These are phyloP conservation scores for Amphipoea lucens DNA, from an alignment of 2,888 invertebrate genomes.

Conservation along the genomic window DNA sequence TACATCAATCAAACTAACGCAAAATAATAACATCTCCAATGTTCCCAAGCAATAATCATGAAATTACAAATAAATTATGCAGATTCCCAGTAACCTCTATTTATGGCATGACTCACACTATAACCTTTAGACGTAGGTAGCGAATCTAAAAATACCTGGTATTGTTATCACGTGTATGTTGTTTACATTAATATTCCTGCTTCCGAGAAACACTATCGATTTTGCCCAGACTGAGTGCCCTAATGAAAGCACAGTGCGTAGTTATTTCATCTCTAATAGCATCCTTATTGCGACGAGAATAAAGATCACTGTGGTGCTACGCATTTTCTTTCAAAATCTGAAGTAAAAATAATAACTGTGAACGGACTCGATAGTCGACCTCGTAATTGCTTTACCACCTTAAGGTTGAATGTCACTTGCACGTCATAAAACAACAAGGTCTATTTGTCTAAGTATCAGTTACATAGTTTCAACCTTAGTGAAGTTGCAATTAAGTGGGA, in stretches of 20 bases:
- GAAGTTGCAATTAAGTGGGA: neutral
- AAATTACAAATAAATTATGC: neutral
- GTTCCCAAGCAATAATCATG: neutral
- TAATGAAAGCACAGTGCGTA: slow-evolving; percentile 22
- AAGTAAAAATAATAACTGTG: neutral
- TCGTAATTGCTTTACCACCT: neutral
- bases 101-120: slow-evolving; percentile 7
- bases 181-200: slow-evolving; percentile 24
- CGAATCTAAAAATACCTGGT: slow-evolving; percentile 31
- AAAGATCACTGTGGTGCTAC: neutral
- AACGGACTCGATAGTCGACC: neutral
- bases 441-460: neutral
- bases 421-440: neutral
- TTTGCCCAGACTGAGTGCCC: slow-evolving; percentile 2
- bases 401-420: neutral
- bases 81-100: slow-evolving; percentile 12
- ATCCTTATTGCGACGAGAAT: neutral
- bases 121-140: slow-evolving; percentile 18
- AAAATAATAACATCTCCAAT: neutral
- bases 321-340: neutral
- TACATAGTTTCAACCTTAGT: too few relatives aligned
- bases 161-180: slow-evolving; percentile 36
- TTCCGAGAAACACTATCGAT: slow-evolving; percentile 38
- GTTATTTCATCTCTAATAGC: neutral
- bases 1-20: neutral